These are phyloP conservation scores for Daboia siamensis DNA, from an alignment of 2,113 vertebrate genomes.

Conservation along the genomic window DNA sequence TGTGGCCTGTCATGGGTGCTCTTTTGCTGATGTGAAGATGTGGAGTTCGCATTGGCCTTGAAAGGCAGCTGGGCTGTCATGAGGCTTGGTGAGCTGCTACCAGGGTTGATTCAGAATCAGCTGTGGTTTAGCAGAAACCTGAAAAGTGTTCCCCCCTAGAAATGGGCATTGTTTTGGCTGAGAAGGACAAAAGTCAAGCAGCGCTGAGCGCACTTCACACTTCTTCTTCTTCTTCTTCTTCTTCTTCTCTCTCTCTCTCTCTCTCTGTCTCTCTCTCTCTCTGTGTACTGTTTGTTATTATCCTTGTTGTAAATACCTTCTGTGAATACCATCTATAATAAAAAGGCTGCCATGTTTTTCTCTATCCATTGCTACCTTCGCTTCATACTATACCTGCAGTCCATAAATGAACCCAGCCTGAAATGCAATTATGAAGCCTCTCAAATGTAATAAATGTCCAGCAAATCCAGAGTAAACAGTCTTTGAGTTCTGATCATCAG, in stretches of 20 bases:
- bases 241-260: rapidly evolving
- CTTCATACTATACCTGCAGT: neutral
- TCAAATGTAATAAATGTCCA: neutral
- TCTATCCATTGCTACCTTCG: neutral
- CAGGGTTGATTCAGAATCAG: neutral
- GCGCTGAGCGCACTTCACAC: neutral
- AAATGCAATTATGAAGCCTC: neutral
- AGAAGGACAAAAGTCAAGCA: neutral
- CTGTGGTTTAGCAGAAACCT: neutral
- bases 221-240: too few species aligned
- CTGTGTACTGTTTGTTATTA: neutral
- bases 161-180: neutral
- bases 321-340: neutral
- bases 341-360: neutral
- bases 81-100: neutral
- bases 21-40: neutral
- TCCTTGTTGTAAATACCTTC: neutral
- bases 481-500: neutral
- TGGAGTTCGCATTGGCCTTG: neutral
- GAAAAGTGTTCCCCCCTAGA: neutral
- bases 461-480: neutral
- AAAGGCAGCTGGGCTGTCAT: neutral
- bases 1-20: neutral
- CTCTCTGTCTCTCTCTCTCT: neutral
- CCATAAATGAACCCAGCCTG: neutral